Base-by-base conservation (phyloP, 2,113 vertebrate species). In the Irena cyanogastra region DNA sequence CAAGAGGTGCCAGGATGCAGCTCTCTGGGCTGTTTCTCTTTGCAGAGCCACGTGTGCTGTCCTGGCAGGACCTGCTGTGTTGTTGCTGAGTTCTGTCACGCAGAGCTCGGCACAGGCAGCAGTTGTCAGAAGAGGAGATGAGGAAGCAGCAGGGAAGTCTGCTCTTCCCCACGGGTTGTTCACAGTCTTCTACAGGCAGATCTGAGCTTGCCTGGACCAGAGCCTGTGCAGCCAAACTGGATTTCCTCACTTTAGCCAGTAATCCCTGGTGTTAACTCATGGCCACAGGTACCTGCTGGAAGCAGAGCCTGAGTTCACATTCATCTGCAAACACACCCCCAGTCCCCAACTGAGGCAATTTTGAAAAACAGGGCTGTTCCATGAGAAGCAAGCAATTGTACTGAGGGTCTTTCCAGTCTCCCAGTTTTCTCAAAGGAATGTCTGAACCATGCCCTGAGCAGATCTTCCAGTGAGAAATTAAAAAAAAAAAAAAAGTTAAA, bases 61-160 rank as follows among this genome's bases (percentile, higher is more conserved):
- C 61, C 72, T 33, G 19, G 54, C 60, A 50, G 91, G 90, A 86
- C 20, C 15, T 41, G 49, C 57, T 42, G 66, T 6, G 75, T 3
- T 63, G 44, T 20, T 61, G 88, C 75, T 54, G 68, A 41, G 47
- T 63, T 87, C 9, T 2, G 3, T 53, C 66, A 26, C 7, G 22
- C 89, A 26, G 41, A 0, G 2, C 47, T 78, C 18, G 0, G 61
- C 37, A 37, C 16, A 47, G 28, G 57, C 83, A 64, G 44, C 7
- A 21, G 61, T 11, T 78, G 57, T 65, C 33, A 21, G 20, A 42
- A 24, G 11, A 31, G 16, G 57, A 57, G 59, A 72, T 57, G 78
- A 69, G 60, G 77, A 20, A 72, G 74, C 79, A 86, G 85, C 76
- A 89, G 71, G 47, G 42, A 95, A 64, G 44, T 45, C 57, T 59